A percentile compares a stretch with the other conserved stretches of the same genome.
Evolutionary conservation across 2,888 invertebrate species (phyloP).

Genomic region (Xestia c-nigrum): DNA sequence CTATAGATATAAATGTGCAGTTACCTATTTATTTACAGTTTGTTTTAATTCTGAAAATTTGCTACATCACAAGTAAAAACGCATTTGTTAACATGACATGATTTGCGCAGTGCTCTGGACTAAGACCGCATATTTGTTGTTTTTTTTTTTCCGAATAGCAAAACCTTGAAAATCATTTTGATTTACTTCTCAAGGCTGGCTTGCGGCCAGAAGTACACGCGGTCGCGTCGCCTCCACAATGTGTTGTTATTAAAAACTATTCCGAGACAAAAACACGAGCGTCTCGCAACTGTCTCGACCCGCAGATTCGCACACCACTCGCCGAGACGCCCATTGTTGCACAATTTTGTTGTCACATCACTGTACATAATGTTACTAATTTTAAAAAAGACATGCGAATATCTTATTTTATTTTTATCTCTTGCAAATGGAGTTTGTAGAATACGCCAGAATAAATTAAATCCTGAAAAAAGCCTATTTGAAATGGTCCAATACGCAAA

Average conservation of each 20-base stretch:
- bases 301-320: slow-evolving; percentile 49
- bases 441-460: slow-evolving; percentile 3
- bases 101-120: slow-evolving; percentile 11
- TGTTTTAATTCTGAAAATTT: neutral
- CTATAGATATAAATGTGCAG: slow-evolving; percentile 6
- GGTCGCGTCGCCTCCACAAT: slow-evolving; percentile 67
- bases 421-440: slow-evolving; percentile 31
- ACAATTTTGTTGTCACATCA: slow-evolving; percentile 33
- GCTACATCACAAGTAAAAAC: neutral
- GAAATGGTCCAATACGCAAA: neutral
- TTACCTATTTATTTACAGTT: neutral
- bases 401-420: neutral
- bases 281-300: slow-evolving; percentile 75
- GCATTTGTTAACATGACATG: slow-evolving; percentile 1
- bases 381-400: slow-evolving; percentile 6
- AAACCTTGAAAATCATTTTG: slow-evolving; percentile 60
- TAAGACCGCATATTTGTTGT: slow-evolving; percentile 13
- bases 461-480: slow-evolving; percentile 16
- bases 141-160: slow-evolving; percentile 55
- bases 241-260: slow-evolving; percentile 72
- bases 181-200: slow-evolving; percentile 73
- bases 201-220: slow-evolving; percentile 71
- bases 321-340: slow-evolving; percentile 49
- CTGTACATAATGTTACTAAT: slow-evolving; percentile 28
- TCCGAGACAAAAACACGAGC: slow-evolving; percentile 70